Percentiles rank a stretch among this genome's conserved stretches.
These are phyloP conservation scores for Trichogramma evanescens DNA, from an alignment of 2,888 invertebrate species.

Conservation along the genomic window DNA sequence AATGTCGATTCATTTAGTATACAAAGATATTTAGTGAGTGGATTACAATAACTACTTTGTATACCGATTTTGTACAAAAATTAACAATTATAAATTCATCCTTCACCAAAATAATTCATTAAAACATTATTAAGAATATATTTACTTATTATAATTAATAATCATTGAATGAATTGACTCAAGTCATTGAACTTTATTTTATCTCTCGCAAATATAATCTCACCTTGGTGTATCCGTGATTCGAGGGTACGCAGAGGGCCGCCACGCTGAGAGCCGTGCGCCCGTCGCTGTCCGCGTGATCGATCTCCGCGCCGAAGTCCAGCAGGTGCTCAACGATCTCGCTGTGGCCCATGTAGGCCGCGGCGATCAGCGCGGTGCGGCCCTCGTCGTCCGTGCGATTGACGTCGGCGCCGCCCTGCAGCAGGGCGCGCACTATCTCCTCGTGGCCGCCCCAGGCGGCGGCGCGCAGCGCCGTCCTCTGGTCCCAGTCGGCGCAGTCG, in stretches of 20 bases:
- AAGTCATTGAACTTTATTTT: background rate
- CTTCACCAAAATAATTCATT: too few relatives aligned
- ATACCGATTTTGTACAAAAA: too few relatives aligned
- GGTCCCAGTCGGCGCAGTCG: conserved; percentile 81
- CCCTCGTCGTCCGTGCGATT: conserved; percentile 84
- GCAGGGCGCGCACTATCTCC: conserved; percentile 67
- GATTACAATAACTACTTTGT: too few relatives aligned
- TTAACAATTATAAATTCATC: too few relatives aligned
- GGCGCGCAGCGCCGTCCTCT: conserved; percentile 80
- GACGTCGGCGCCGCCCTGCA: conserved; percentile 70
- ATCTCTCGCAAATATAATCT: background rate
- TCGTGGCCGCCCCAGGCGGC: conserved; percentile 94
- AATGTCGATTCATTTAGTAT: too few relatives aligned
- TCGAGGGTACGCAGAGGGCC: conserved; percentile 74
- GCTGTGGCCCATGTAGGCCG: conserved; percentile 94
- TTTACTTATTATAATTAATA: too few relatives aligned
- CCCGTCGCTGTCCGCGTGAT: conserved; percentile 82
- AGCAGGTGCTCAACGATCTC: conserved; percentile 79
- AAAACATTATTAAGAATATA: too few relatives aligned
- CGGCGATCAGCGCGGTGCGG: conserved; percentile 86
- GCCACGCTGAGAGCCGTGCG: conserved; percentile 84
- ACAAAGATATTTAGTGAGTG: too few relatives aligned
- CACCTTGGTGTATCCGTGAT: conserved; percentile 62
- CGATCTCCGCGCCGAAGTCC: conserved; percentile 73
- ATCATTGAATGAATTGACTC: too few relatives aligned